phyloP scores from a whole-genome alignment of 2,888 invertebrate species.

The Syritta pipiens region DNA sequence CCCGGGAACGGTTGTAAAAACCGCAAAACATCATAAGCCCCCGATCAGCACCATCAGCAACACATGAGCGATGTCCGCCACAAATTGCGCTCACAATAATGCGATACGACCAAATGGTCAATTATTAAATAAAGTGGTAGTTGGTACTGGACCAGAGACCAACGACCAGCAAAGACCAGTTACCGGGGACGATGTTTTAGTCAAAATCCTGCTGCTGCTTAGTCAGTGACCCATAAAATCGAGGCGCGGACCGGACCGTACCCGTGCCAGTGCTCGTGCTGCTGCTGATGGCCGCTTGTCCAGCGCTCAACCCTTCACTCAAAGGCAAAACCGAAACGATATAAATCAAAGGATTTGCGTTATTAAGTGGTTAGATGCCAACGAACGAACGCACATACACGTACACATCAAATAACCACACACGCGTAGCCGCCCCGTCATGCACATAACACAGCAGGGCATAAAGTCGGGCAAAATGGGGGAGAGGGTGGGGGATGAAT shows the following conservation, averaged over 20 bases:
- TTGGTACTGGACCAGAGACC: constrained; percentile 34
- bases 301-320: constrained; percentile 61
- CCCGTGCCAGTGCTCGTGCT: neutral
- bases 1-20: constrained; percentile 43
- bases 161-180: no score
- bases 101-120: constrained; percentile 53
- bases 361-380: constrained; percentile 67
- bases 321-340: constrained; percentile 58
- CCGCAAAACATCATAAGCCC: constrained; percentile 5
- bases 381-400: no score
- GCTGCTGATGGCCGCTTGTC: constrained; percentile 18
- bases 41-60: constrained; percentile 25
- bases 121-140: constrained; percentile 57
- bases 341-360: constrained; percentile 70
- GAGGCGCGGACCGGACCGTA: constrained; percentile 3
- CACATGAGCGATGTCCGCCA: constrained; percentile 53
- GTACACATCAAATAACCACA: constrained; percentile 35
- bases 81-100: constrained; percentile 55
- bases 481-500: constrained; percentile 41
- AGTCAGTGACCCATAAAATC: constrained; percentile 41
- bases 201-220: constrained; percentile 28
- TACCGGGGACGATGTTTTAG: no score
- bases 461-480: neutral
- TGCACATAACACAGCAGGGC: neutral
- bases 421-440: constrained; percentile 2